These are phyloP conservation scores for Tinea trinotella DNA, from an alignment of 2,888 invertebrate species.

Conservation along the genomic window DNA sequence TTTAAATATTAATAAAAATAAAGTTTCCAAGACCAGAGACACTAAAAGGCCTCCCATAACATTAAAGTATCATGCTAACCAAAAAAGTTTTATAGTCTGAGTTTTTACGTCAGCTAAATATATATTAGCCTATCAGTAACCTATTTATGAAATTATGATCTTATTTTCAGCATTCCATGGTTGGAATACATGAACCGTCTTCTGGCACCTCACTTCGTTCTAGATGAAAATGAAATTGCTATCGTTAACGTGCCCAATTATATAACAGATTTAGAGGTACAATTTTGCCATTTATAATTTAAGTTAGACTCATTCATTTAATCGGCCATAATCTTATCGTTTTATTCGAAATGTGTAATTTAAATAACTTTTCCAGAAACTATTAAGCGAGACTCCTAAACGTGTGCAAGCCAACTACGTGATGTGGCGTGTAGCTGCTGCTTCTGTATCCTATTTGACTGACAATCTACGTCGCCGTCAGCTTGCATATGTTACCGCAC, in stretches of 20 bases:
- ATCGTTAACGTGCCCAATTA: conserved; percentile 90
- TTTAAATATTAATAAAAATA: too few species aligned
- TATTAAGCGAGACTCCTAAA: conserved; percentile 68
- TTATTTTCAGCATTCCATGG: conserved; percentile 77
- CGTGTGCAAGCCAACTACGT: conserved; percentile 86
- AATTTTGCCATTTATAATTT: conserved; percentile 19
- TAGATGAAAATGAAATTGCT: conserved; percentile 80
- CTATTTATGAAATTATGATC: too few species aligned
- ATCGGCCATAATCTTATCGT: too few species aligned
- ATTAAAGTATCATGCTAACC: too few species aligned
- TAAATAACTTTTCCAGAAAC: conserved; percentile 29
- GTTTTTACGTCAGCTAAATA: too few species aligned
- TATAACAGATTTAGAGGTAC: conserved; percentile 78
- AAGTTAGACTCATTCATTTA: too few species aligned
- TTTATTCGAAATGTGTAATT: not conserved
- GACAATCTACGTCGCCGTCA: conserved; percentile 85
- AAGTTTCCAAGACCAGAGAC: too few species aligned
- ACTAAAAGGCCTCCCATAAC: too few species aligned
- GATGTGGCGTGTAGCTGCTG: conserved; percentile 91
- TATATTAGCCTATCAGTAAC: too few species aligned
- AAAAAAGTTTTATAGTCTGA: too few species aligned
- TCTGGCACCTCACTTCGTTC: conserved; percentile 75
- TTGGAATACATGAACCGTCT: conserved; percentile 86
- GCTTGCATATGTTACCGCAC: conserved; percentile 83
- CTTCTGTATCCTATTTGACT: conserved; percentile 85